Percentiles rank a stretch among this genome's conserved stretches.
phyloP scores from a whole-genome alignment of 2,113 vertebrate species.

The Thymallus thymallus region DNA sequence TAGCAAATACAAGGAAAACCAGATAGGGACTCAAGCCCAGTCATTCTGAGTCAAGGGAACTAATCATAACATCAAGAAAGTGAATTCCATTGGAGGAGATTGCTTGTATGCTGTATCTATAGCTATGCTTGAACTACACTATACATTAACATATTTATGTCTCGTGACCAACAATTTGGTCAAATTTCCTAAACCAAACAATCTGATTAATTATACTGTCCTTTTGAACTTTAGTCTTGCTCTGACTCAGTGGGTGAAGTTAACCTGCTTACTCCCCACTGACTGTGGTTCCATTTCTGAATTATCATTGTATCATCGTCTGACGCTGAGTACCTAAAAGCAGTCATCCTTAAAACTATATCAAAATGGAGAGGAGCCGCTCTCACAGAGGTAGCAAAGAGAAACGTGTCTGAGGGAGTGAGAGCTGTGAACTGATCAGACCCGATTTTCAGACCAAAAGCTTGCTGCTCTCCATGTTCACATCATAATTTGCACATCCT shows the following conservation, averaged over 20 bases:
- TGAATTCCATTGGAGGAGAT: background rate
- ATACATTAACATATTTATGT: too few relatives aligned
- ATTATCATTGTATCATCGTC: background rate
- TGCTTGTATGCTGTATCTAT: too few relatives aligned
- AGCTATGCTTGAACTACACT: too few relatives aligned
- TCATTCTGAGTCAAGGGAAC: too few relatives aligned
- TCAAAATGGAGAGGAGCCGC: constrained; percentile 7
- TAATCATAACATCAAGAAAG: too few relatives aligned
- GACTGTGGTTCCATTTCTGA: background rate
- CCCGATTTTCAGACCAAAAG: too few relatives aligned
- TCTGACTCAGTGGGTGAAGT: background rate
- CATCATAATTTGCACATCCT: too few relatives aligned
- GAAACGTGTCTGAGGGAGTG: constrained; percentile 2
- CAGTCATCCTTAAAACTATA: constrained; percentile 22
- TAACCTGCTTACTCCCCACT: background rate
- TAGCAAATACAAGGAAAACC: too few relatives aligned
- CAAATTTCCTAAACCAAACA: background rate
- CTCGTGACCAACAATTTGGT: too few relatives aligned
- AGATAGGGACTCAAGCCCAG: too few relatives aligned
- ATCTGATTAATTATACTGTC: background rate
- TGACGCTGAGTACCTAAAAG: background rate
- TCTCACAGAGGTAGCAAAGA: background rate
- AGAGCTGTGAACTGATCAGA: background rate
- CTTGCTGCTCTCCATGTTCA: too few relatives aligned
- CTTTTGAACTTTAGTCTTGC: background rate